Evolutionary conservation across 2,797 vertebrate species (phyloP).

Genomic region (Neosilurus hyrtlii): DNA sequence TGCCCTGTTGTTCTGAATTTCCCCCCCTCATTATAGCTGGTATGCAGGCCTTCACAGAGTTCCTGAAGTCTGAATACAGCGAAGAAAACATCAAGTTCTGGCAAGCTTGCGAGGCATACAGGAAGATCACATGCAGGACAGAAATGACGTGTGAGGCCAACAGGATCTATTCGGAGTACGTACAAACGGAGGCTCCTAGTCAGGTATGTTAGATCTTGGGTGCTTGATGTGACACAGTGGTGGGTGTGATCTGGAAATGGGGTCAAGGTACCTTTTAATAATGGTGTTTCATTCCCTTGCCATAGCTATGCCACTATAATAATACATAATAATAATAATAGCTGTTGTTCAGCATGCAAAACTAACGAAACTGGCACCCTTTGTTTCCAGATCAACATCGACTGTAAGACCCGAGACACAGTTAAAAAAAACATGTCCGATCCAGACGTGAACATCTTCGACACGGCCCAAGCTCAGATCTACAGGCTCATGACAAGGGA

Average conservation of each 20-base stretch:
- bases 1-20: neutral
- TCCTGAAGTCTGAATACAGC: constrained; percentile 91
- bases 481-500: constrained; percentile 93
- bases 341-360: neutral
- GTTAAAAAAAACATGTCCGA: constrained; percentile 87
- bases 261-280: neutral
- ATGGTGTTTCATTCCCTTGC: neutral
- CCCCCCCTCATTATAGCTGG: constrained; percentile 72
- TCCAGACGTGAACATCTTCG: constrained; percentile 86
- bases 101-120: constrained; percentile 91
- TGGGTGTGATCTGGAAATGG: neutral
- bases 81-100: constrained; percentile 97
- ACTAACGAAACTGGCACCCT: neutral
- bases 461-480: constrained; percentile 87
- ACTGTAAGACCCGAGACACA: constrained; percentile 84
- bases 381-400: constrained; percentile 89
- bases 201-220: constrained; percentile 75
- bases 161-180: constrained; percentile 92
- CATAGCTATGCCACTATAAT: neutral
- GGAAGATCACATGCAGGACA: constrained; percentile 80
- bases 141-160: constrained; percentile 84
- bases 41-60: constrained; percentile 83
- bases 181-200: constrained; percentile 85
- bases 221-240: constrained; percentile 46
- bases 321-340: neutral